A percentile compares a stretch with the other conserved stretches of the same genome.
Evolutionary conservation across 2,797 vertebrate species (phyloP).

Genomic region (Sarcophilus harrisii): DNA sequence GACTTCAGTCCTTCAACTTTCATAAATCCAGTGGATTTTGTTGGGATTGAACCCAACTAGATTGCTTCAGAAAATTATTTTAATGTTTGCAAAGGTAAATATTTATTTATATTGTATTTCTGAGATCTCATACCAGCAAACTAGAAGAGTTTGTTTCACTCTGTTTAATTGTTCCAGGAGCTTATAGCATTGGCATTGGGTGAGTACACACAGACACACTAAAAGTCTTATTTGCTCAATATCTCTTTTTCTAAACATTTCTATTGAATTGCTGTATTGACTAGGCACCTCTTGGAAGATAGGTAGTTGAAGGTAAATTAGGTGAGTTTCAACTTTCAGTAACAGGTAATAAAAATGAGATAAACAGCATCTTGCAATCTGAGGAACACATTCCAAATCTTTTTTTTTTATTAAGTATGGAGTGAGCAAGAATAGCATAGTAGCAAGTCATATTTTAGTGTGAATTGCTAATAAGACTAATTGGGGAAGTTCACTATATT

Average conservation of each 20-base stretch:
- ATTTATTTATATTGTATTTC: slow-evolving; percentile 26
- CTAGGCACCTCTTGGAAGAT: slow-evolving; percentile 20
- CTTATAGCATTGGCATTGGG: background rate
- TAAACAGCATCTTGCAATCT: background rate
- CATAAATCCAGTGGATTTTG: background rate
- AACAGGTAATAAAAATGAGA: background rate
- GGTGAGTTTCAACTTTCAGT: background rate
- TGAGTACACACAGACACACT: background rate
- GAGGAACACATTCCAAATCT: background rate
- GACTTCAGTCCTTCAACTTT: background rate
- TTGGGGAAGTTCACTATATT: background rate
- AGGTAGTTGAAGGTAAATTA: background rate
- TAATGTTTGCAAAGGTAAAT: background rate
- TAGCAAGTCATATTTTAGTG: background rate
- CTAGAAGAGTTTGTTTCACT: background rate
- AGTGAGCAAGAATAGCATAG: slow-evolving; percentile 6
- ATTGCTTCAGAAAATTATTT: background rate
- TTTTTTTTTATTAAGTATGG: background rate
- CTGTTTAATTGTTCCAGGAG: slow-evolving; percentile 18
- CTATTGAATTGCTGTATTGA: background rate
- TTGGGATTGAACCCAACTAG: background rate
- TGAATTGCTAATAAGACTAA: too few species aligned
- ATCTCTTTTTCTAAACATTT: background rate
- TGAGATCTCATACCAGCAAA: background rate
- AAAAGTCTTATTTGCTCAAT: background rate